Evolutionary conservation across 2,113 vertebrate species (phyloP).

Genomic region (Turdus rufiventris): DNA sequence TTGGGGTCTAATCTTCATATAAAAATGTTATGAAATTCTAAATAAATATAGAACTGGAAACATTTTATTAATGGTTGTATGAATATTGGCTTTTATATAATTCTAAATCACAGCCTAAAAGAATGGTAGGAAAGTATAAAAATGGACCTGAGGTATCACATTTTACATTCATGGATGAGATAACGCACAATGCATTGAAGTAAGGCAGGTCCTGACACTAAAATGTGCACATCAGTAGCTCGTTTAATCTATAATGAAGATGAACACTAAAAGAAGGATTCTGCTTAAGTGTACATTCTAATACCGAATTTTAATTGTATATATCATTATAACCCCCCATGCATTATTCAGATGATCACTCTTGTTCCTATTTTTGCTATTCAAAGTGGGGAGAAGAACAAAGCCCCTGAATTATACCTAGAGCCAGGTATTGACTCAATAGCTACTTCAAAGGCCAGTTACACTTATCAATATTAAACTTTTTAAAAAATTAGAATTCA

Average conservation of each 20-base stretch:
- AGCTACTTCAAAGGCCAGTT: neutral
- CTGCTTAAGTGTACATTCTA: neutral
- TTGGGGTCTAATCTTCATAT: neutral
- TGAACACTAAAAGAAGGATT: neutral
- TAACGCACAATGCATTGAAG: neutral
- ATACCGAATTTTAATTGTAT: neutral
- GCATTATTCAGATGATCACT: neutral
- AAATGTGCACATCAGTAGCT: neutral
- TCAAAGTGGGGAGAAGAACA: neutral
- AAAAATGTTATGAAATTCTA: neutral
- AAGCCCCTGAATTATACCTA: neutral
- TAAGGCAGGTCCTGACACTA: neutral
- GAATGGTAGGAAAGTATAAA: neutral
- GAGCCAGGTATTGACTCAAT: neutral
- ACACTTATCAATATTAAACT: neutral
- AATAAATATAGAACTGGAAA: neutral
- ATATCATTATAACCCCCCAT: neutral
- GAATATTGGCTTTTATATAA: neutral
- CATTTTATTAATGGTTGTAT: neutral
- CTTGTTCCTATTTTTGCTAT: neutral
- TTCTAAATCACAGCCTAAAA: neutral
- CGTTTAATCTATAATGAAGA: neutral
- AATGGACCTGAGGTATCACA: neutral
- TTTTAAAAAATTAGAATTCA: neutral
- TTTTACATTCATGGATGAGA: neutral